Base-by-base conservation (phyloP, 1,140 invertebrate genomes). In the Bombus sylvicola region DNA sequence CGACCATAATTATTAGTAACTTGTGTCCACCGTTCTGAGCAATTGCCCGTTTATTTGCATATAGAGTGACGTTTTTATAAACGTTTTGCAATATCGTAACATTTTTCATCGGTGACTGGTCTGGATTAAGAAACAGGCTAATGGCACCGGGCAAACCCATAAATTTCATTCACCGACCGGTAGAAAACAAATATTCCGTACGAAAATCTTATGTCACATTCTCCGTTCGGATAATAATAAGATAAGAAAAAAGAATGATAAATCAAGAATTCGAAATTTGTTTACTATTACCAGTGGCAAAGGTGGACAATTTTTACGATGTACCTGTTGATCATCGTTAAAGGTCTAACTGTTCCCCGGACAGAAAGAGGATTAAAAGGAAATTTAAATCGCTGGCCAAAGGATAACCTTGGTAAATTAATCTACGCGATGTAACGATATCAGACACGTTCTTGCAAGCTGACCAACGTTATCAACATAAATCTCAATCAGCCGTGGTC, bases 401-500 rank as follows among this genome's bases (percentile, higher is more conserved):
- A 22, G 9, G 34, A 39, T 34, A 74, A 71, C 28, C 75, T 57
- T 41, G 37, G 43, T 80, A 31, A 89, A 89, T 89, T 80, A 85
- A 89, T 89, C 87, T 81, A 77, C 72, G 77, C 75, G 78, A 90
- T 84, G 75, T 62, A 37, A 31, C 25, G 34, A 31, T 31, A 37
- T 39, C 37, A 31, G 39, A 22, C 84, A 43, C 25, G 62, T 84
- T 71, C 71, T 84, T 68, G 66, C 75, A 82, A n/a, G 28, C 69
- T 57, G 72, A 6, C 25, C 81, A 78, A 80, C 76, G 64, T 87
- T 89, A 89, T 87, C 78, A 78, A 76, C 88, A 90, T 90, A 90
- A 90, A 90, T 90, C 89, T 87, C 88, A 89, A 90, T 90, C 86
- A 89, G 66, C 85, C 87, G 78, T 13, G 34, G 43, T 62, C 82